Evolutionary conservation across 2,888 invertebrate genomes (phyloP).

Genomic region (Aethes cnicana): DNA sequence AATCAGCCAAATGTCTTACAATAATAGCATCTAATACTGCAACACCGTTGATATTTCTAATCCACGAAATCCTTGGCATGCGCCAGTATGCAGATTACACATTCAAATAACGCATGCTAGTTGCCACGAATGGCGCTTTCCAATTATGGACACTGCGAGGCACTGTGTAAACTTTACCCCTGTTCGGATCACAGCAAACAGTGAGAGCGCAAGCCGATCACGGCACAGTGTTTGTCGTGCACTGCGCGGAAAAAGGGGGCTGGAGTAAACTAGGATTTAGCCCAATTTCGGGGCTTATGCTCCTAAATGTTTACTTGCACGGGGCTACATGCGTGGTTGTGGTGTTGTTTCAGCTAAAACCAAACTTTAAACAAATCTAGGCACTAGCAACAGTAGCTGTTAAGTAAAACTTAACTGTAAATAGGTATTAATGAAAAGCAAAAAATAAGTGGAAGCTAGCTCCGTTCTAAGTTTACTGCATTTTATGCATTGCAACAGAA

Average conservation of each 20-base stretch:
- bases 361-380: conserved; percentile 4
- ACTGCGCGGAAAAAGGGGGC: conserved; percentile 46
- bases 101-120: conserved; percentile 63
- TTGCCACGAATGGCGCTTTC: conserved; percentile 44
- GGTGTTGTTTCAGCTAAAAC: conserved; percentile 21
- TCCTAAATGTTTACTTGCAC: conserved; percentile 52
- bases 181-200: conserved; percentile 34
- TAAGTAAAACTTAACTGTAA: not conserved
- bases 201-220: conserved; percentile 32
- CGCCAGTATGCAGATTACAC: conserved; percentile 56
- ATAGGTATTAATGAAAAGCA: not conserved
- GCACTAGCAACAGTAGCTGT: not conserved
- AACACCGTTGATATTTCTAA: conserved; percentile 55
- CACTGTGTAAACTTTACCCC: conserved; percentile 39
- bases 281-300: conserved; percentile 63
- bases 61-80: conserved; percentile 65
- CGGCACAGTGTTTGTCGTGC: conserved; percentile 47
- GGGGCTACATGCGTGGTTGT: conserved; percentile 34
- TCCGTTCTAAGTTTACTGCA: conserved; percentile 8
- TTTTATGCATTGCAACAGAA: conserved; percentile 40
- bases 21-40: conserved; percentile 27
- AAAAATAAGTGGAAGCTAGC: not conserved
- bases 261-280: conserved; percentile 65
- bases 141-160: conserved; percentile 42
- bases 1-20: conserved; percentile 22